Evolutionary conservation across 37 sponge, comb jelly and placozoan species (phyloP), one percentile per base, ranked within the genome.

Genomic region (Agelas oroides): DNA sequence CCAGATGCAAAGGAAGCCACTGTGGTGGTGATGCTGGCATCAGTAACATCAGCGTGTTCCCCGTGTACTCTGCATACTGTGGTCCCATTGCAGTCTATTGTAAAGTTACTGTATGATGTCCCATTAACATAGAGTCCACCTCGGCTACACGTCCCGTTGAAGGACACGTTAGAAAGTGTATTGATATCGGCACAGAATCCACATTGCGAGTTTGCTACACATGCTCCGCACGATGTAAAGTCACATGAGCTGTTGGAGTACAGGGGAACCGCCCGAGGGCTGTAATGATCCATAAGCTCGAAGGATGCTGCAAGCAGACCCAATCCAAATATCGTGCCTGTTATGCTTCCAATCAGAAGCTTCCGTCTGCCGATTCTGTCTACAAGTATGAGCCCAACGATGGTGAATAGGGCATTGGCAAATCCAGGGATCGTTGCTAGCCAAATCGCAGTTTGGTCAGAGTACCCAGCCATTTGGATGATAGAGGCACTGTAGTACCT

Each of bases 401-500:
- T 34, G 19, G 97, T 94, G 82, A 97, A 97, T 24, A 90, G 28
- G 40, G 90, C 82, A 79, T 97, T 97, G 13, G 91, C 88, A 77
- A 85, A 87, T 56, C 84, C 93, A 21, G 95, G 95, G 25, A 94
- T 65, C 17, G 83, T 82, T 0, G 97, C 79, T 20, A 92, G 59
- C 97, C 97, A 97, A 35, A 97, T 94, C 31, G 97, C 84, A 18
- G 79, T 53, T 13, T 78, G 53, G 28, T 90, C 87, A 14, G 53
- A n/a, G 46, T 88, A 89, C 0, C 97, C 97, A 71, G 97, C 97
- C 90, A 97, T 92, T 38, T 91, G 68, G 24, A 97, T 91, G 73
- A 97, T 94, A 24, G 90, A 91, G 31, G 95, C 96, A 85, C 92
- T 92, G 87, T 97, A 97, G 71, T 97, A 97, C 91, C 95, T 94